phyloP scores from a whole-genome alignment of 2,113 vertebrate species.

The Ploceus nigricollis region DNA sequence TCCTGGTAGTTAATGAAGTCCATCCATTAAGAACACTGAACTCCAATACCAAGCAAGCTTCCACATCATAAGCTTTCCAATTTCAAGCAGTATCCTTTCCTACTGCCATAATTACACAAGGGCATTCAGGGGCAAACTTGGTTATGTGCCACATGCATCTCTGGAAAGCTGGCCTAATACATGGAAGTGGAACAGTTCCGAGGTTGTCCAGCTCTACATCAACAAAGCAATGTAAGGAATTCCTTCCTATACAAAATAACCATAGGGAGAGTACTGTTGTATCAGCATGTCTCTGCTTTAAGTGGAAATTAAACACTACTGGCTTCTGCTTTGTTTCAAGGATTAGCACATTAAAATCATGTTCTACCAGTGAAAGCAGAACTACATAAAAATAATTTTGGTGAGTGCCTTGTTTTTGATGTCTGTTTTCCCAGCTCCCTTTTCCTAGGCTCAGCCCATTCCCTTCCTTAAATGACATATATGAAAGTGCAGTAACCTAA shows the following conservation, averaged over 20 bases:
- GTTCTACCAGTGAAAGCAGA: neutral
- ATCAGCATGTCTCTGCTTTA: neutral
- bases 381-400: neutral
- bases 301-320: neutral
- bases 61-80: neutral
- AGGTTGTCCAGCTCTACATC: neutral
- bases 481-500: neutral
- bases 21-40: accelerated
- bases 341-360: neutral
- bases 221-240: neutral
- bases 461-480: neutral
- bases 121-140: neutral
- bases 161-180: neutral
- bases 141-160: neutral
- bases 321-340: neutral
- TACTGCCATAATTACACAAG: accelerated
- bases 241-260: neutral
- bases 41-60: neutral
- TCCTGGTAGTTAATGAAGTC: neutral
- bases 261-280: neutral
- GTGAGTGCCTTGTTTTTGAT: neutral
- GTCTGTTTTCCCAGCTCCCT: neutral
- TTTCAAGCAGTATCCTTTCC: neutral
- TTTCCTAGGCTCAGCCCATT: neutral
- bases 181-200: neutral